Conservation (phyloP, 2,888 invertebrate genomes). For the Phytoseiulus persimilis region DNA sequence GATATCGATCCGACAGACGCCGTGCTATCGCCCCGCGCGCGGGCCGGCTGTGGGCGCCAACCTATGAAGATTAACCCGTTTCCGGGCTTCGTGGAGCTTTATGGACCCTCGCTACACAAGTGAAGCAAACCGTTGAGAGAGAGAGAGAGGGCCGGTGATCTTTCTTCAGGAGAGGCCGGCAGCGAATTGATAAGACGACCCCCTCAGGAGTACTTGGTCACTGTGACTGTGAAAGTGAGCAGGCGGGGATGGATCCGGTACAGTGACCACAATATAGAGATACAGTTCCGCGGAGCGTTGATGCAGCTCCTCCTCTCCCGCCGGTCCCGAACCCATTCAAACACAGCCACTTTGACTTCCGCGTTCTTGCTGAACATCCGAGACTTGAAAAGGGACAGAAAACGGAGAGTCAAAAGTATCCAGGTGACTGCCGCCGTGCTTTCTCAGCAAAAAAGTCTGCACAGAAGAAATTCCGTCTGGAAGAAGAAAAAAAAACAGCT, state of each 20-base stretch:
- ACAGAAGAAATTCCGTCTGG: not conserved
- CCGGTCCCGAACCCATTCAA: not conserved
- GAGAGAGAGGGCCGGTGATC: not conserved
- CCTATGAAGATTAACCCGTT: not conserved
- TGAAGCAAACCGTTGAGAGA: not conserved
- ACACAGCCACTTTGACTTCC: not conserved
- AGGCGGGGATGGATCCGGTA: not conserved
- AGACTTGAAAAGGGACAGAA: not conserved
- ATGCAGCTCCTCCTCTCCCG: not conserved
- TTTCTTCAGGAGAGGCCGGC: not conserved
- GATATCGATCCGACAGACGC: not conserved
- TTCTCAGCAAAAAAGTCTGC: not conserved
- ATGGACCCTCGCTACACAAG: not conserved
- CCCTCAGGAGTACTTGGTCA: slow-evolving; percentile 5
- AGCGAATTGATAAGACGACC: not conserved
- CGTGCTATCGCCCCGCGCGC: not conserved
- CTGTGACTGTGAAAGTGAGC: not conserved
- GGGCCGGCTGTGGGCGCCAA: not conserved
- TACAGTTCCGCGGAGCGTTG: not conserved
- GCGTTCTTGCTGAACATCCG: not conserved
- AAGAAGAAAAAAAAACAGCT: not conserved
- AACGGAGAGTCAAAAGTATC: not conserved
- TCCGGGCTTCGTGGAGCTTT: not conserved
- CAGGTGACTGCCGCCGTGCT: not conserved
- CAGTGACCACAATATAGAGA: not conserved